Evolutionary conservation across 2,888 invertebrate genomes (phyloP).

Genomic region (Bibio marci): DNA sequence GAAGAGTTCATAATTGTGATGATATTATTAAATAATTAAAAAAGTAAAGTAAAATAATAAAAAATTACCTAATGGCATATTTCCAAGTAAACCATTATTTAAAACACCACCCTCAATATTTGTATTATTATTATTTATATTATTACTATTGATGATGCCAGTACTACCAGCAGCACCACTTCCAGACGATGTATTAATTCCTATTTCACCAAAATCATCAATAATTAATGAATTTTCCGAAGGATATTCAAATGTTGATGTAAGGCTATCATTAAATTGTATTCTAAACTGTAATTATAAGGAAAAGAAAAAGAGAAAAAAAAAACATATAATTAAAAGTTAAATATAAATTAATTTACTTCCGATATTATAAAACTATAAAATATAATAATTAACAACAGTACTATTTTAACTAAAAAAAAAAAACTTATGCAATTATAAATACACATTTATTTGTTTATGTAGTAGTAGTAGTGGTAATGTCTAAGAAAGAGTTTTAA

Average conservation of each 20-base stretch:
- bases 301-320: slow-evolving; percentile 11
- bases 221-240: slow-evolving; percentile 72
- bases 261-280: slow-evolving; percentile 75
- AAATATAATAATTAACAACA: too few species aligned
- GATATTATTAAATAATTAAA: too few species aligned
- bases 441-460: too few species aligned
- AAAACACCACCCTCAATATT: not conserved
- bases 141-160: slow-evolving; percentile 7
- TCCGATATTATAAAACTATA: too few species aligned
- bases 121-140: not conserved
- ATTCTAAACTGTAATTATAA: slow-evolving; percentile 57
- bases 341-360: too few species aligned
- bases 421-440: too few species aligned
- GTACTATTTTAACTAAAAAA: too few species aligned
- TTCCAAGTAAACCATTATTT: slow-evolving; percentile 19
- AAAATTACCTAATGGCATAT: slow-evolving; percentile 26
- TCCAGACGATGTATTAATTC: slow-evolving; percentile 22
- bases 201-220: slow-evolving; percentile 34
- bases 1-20: too few species aligned
- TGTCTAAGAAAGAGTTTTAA: too few species aligned
- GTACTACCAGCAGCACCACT: not conserved
- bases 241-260: slow-evolving; percentile 84
- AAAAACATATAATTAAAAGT: slow-evolving; percentile 2
- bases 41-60: too few species aligned
- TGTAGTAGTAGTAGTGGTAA: too few species aligned